phyloP scores from a whole-genome alignment of 2,113 vertebrate species.

The Garra rufa region DNA sequence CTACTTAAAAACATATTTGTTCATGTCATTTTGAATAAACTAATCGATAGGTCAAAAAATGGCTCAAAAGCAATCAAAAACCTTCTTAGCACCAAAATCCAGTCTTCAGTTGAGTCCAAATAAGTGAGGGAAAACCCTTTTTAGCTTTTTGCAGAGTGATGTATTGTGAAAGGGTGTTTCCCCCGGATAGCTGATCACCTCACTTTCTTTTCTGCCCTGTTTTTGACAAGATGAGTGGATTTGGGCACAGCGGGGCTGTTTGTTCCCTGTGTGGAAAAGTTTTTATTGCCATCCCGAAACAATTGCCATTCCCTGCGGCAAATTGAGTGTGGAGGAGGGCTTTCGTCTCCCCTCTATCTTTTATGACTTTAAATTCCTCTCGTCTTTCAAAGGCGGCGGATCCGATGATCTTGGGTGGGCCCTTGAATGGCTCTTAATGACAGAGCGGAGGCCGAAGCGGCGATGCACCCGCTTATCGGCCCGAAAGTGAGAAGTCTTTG shows the following conservation, averaged over 20 bases:
- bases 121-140: conserved; percentile 29
- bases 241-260: conserved; percentile 38
- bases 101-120: neutral
- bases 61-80: neutral
- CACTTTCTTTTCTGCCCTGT: conserved; percentile 37
- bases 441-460: conserved; percentile 28
- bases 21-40: neutral
- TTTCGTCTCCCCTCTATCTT: conserved; percentile 34
- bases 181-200: conserved; percentile 31
- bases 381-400: conserved; percentile 57
- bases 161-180: conserved; percentile 31
- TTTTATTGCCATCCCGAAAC: conserved; percentile 57
- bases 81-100: neutral
- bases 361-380: conserved; percentile 64
- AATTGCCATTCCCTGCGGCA: conserved; percentile 55
- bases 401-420: conserved; percentile 55
- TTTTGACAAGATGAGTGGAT: conserved; percentile 44
- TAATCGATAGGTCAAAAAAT: neutral
- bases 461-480: conserved; percentile 30
- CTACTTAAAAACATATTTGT: neutral
- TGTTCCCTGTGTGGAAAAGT: conserved; percentile 50
- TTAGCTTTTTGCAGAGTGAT: conserved; percentile 43
- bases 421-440: conserved; percentile 52
- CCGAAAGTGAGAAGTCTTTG: conserved; percentile 46
- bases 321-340: conserved; percentile 54